phyloP scores from a whole-genome alignment of 2,888 invertebrate species.

The Tipula lateralis region DNA sequence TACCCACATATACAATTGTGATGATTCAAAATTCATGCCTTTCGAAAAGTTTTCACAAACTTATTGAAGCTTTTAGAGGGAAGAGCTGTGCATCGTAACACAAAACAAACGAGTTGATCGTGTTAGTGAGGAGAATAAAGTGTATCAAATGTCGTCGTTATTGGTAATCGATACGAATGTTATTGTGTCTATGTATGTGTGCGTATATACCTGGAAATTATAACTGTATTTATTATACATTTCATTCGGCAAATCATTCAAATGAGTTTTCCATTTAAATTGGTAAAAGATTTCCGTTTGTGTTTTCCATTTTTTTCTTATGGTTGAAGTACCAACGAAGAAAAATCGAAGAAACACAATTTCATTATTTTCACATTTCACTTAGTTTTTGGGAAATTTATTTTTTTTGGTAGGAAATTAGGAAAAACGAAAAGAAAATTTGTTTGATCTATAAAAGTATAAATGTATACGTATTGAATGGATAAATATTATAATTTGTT shows the following conservation, averaged over 20 bases:
- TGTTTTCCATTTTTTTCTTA: not conserved
- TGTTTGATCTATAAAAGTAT: not conserved
- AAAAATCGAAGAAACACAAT: not conserved
- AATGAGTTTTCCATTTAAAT: conserved; percentile 24
- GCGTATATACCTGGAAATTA: not conserved
- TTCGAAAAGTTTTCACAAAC: not conserved
- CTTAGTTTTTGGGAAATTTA: not conserved
- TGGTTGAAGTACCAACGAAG: not conserved
- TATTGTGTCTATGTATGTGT: not conserved
- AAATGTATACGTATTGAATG: not conserved
- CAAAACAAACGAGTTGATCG: no score
- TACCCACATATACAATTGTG: not conserved
- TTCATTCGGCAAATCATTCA: not conserved
- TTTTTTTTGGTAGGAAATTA: not conserved
- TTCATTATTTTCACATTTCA: conserved; percentile 7
- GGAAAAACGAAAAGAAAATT: not conserved
- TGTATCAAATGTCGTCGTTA: no score
- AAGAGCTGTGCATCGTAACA: no score
- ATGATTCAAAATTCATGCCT: not conserved
- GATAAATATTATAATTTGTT: not conserved
- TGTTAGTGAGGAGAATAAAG: no score
- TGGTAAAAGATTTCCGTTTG: not conserved
- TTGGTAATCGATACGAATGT: not conserved
- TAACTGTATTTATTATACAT: not conserved
- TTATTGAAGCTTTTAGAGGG: not conserved